These are phyloP conservation scores for Spea bombifrons DNA, from an alignment of 2,113 vertebrate species.

Conservation along the genomic window DNA sequence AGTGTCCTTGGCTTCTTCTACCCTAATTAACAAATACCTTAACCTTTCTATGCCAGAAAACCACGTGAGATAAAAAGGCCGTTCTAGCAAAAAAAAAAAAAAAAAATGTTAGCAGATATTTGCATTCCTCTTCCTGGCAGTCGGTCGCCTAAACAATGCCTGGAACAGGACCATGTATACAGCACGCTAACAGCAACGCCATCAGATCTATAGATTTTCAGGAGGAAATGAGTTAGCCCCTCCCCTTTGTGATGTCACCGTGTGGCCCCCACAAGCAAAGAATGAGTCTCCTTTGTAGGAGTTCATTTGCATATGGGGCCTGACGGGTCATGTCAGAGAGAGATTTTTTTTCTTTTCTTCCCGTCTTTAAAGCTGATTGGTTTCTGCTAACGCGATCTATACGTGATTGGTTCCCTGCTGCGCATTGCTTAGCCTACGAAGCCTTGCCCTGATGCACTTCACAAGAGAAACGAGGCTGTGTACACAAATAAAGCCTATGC, in stretches of 20 bases:
- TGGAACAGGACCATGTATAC: not conserved
- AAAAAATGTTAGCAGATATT: not conserved
- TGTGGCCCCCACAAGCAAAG: not conserved
- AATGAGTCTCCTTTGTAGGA: not conserved
- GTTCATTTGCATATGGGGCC: not conserved
- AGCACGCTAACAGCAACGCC: not conserved
- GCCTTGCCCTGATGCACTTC: slow-evolving; percentile 74
- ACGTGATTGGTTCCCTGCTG: not conserved
- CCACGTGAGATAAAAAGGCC: not conserved
- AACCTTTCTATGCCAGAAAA: slow-evolving; percentile 37
- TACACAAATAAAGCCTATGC: slow-evolving; percentile 51
- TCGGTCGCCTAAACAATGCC: not conserved
- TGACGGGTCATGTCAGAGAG: not conserved
- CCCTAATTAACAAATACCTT: slow-evolving; percentile 64
- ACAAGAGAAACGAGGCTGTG: slow-evolving; percentile 64
- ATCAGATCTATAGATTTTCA: too few species aligned
- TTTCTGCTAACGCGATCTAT: too few species aligned
- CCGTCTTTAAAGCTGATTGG: not conserved
- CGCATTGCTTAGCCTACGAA: slow-evolving; percentile 66
- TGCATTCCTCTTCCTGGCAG: not conserved
- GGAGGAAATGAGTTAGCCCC: not conserved
- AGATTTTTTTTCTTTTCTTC: not conserved
- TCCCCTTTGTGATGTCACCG: not conserved
- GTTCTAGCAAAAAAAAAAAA: not conserved
- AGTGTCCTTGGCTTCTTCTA: slow-evolving; percentile 70